phyloP scores from a whole-genome alignment of 2,113 vertebrate species.

The Oncorhynchus tshawytscha region DNA sequence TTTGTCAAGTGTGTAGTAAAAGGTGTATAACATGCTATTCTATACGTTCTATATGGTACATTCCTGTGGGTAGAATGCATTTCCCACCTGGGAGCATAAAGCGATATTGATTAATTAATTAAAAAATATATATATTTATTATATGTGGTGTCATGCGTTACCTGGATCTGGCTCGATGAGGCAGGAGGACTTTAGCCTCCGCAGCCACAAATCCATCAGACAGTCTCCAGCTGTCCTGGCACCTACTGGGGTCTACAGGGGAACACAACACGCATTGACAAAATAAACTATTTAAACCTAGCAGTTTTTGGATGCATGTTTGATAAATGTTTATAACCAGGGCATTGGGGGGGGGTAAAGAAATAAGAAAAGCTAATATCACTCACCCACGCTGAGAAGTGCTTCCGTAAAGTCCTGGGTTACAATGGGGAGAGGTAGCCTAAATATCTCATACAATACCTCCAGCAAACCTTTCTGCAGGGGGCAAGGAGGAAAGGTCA shows the following conservation, averaged over 20 bases:
- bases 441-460: slow-evolving; percentile 96
- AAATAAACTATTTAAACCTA: neutral
- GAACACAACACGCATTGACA: neutral
- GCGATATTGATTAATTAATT: neutral
- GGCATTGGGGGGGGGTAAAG: no score
- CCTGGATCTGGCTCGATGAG: slow-evolving; percentile 94
- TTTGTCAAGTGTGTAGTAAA: no score
- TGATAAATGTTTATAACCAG: no score
- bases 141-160: slow-evolving; percentile 41
- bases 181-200: slow-evolving; percentile 94
- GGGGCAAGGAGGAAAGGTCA: slow-evolving; percentile 3
- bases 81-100: neutral
- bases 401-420: slow-evolving; percentile 95
- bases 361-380: neutral
- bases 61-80: no score
- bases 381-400: slow-evolving; percentile 92
- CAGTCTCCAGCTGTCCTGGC: slow-evolving; percentile 96
- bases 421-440: slow-evolving; percentile 89
- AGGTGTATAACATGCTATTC: no score
- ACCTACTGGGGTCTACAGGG: slow-evolving; percentile 86
- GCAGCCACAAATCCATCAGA: slow-evolving; percentile 96
- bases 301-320: no score
- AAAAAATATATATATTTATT: no score
- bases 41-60: no score
- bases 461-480: slow-evolving; percentile 89